A percentile compares a stretch with the other conserved stretches of the same genome.
Conservation (phyloP, 2,888 invertebrate genomes). For the Ceramica pisi region DNA sequence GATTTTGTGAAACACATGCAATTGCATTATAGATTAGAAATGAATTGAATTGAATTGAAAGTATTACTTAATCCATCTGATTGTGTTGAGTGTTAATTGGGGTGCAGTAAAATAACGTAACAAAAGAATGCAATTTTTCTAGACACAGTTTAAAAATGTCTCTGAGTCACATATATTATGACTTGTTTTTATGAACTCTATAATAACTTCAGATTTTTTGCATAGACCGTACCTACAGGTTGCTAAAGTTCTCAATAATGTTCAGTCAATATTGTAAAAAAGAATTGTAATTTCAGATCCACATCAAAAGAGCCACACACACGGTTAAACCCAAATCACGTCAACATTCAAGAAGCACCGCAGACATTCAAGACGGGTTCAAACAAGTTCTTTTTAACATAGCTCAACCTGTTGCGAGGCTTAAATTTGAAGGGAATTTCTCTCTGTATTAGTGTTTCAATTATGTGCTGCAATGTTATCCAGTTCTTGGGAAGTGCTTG, state of each 20-base stretch:
- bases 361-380: background rate
- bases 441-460: conserved; percentile 32
- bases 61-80: too few relatives aligned
- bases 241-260: background rate
- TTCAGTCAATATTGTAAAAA: background rate
- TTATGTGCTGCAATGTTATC: background rate
- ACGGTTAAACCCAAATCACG: conserved; percentile 14
- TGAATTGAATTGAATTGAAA: too few relatives aligned
- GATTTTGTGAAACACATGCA: too few relatives aligned
- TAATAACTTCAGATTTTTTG: too few relatives aligned
- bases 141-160: too few relatives aligned
- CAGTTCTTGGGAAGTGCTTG: background rate
- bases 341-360: conserved; percentile 11
- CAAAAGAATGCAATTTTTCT: too few relatives aligned
- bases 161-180: too few relatives aligned
- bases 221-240: too few relatives aligned
- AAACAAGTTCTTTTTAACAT: conserved; percentile 49
- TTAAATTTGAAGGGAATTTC: conserved; percentile 28
- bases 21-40: too few relatives aligned
- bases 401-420: conserved; percentile 38
- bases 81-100: too few relatives aligned
- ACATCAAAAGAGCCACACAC: conserved; percentile 12
- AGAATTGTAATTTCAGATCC: background rate
- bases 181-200: too few relatives aligned
- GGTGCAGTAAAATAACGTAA: too few relatives aligned